A percentile compares a stretch with the other conserved stretches of the same genome.
These are phyloP conservation scores for Cygnus buccinator DNA, from an alignment of 2,113 vertebrate species.

Conservation along the genomic window DNA sequence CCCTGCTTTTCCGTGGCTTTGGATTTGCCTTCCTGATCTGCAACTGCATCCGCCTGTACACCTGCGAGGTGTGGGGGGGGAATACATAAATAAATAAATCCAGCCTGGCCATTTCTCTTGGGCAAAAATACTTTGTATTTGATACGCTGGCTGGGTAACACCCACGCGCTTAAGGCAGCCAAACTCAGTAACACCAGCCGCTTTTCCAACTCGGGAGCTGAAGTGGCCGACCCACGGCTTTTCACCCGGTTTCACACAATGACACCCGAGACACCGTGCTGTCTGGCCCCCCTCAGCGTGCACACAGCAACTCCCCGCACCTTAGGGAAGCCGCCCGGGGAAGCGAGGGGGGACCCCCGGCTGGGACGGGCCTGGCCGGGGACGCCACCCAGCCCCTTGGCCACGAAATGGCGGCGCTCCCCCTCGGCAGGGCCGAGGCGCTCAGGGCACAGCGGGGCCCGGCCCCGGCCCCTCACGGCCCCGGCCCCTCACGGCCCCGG, in stretches of 20 bases:
- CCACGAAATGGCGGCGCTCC: neutral
- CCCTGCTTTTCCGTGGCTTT: neutral
- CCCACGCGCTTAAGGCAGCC: neutral
- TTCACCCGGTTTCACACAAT: neutral
- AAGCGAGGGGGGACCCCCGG: neutral
- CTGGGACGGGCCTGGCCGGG: neutral
- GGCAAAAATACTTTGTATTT: neutral
- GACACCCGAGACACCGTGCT: too few species aligned
- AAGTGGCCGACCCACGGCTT: neutral
- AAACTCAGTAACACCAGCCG: neutral
- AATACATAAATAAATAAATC: neutral
- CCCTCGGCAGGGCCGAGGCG: neutral
- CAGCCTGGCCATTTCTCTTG: neutral
- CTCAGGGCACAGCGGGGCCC: neutral
- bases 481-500: neutral
- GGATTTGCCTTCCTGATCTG: neutral
- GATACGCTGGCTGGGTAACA: neutral
- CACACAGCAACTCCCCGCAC: neutral
- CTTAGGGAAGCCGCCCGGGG: too few species aligned
- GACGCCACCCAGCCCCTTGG: neutral
- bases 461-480: too few species aligned
- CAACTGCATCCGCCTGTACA: neutral
- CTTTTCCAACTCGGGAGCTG: neutral
- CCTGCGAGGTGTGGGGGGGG: neutral
- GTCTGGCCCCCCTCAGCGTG: too few species aligned